Evolutionary conservation across 2,888 invertebrate genomes (phyloP).

Genomic region (Poecilus cupreus): DNA sequence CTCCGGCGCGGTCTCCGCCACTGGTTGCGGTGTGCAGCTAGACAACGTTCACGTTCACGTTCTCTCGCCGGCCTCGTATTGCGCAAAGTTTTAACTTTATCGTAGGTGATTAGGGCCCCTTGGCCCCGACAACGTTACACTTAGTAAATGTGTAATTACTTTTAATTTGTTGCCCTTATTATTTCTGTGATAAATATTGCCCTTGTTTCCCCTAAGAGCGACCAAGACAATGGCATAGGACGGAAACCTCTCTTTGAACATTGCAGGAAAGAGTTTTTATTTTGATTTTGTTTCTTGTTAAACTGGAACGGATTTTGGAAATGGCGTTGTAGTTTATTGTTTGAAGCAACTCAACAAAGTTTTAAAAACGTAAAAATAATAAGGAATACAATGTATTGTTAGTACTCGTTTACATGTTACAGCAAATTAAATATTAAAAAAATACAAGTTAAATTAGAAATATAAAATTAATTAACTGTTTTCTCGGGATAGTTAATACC

Average conservation of each 20-base stretch:
- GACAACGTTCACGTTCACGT: background rate
- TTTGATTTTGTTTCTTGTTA: no score
- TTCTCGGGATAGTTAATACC: no score
- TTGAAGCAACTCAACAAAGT: no score
- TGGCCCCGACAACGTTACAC: constrained; percentile 22
- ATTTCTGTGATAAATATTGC: constrained; percentile 1
- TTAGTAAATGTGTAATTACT: constrained; percentile 49
- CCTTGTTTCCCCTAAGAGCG: background rate
- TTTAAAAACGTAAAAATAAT: no score
- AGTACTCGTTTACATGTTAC: no score
- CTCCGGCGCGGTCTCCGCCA: background rate
- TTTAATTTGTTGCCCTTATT: constrained; percentile 43
- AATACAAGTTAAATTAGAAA: no score
- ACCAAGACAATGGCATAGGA: background rate
- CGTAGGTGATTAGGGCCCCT: constrained; percentile 43
- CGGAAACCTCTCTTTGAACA: background rate
- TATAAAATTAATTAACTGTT: no score
- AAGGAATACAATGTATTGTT: no score
- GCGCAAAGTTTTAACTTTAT: constrained; percentile 48
- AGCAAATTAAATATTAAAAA: no score
- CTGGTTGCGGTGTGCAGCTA: background rate
- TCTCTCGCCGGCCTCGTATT: constrained; percentile 5
- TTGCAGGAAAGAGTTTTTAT: no score
- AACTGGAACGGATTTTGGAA: no score
- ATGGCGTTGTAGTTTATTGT: no score